These are phyloP conservation scores for Heliconius ethilla DNA, from an alignment of 2,888 invertebrate species.

Conservation along the genomic window DNA sequence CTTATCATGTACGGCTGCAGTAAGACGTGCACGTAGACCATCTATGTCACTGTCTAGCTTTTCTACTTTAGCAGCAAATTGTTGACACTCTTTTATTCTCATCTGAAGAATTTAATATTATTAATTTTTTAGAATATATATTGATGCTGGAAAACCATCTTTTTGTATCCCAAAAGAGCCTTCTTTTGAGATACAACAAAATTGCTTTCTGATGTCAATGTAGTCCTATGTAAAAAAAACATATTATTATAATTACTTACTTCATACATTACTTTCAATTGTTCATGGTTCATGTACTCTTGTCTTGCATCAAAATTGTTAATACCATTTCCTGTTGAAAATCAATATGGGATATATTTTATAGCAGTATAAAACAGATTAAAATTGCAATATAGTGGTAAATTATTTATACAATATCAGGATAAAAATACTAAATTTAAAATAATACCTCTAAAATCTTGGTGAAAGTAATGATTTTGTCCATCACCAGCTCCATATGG, in stretches of 20 bases:
- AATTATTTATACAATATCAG: not conserved
- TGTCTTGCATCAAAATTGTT: constrained; percentile 69
- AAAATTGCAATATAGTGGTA: not conserved
- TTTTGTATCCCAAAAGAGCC: too few relatives aligned
- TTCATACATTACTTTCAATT: constrained; percentile 75
- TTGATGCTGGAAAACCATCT: too few relatives aligned
- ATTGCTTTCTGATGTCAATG: too few relatives aligned
- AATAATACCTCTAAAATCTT: constrained; percentile 65
- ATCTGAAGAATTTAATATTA: constrained; percentile 61
- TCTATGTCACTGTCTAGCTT: constrained; percentile 68
- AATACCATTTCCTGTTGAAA: constrained; percentile 66
- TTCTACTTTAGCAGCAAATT: constrained; percentile 68
- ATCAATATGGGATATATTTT: not conserved
- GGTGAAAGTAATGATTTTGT: constrained; percentile 70
- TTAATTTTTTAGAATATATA: not conserved
- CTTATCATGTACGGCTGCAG: constrained; percentile 82
- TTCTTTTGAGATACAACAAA: too few relatives aligned
- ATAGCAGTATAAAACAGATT: too few relatives aligned
- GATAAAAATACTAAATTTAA: not conserved
- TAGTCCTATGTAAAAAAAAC: not conserved
- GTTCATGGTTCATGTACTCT: constrained; percentile 71
- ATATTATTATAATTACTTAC: constrained; percentile 52
- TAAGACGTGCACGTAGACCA: constrained; percentile 80
- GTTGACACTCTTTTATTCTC: constrained; percentile 73
- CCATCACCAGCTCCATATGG: constrained; percentile 75